phyloP scores from a whole-genome alignment of 2,888 invertebrate species.

The Dryocosmus kuriphilus region DNA sequence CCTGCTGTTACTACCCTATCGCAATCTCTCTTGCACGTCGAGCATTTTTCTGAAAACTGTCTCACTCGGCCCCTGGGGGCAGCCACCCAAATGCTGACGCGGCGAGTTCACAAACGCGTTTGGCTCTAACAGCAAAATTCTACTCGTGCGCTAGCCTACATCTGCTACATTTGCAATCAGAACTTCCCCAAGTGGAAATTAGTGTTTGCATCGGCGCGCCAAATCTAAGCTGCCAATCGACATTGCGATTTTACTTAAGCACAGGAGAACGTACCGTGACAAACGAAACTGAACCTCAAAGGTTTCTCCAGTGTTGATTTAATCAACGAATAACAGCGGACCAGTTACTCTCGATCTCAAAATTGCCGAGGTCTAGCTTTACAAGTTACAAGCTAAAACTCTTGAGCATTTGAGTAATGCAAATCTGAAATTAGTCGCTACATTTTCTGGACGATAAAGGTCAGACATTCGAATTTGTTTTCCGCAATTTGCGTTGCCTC shows the following conservation, averaged over 20 bases:
- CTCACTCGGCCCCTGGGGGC: constrained; percentile 62
- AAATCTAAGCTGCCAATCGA: constrained; percentile 52
- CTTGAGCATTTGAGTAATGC: too few relatives aligned
- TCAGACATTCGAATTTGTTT: constrained; percentile 8
- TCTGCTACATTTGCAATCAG: constrained; percentile 66
- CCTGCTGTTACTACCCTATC: constrained; percentile 62
- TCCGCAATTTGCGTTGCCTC: constrained; percentile 11
- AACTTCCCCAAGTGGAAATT: constrained; percentile 58
- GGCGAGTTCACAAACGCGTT: constrained; percentile 49
- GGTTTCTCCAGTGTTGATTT: not conserved
- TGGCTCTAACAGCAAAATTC: constrained; percentile 37
- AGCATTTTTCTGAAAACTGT: constrained; percentile 68
- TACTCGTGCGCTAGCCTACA: constrained; percentile 52
- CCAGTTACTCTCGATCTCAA: not conserved
- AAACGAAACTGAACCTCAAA: constrained; percentile 3
- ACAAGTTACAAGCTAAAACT: too few relatives aligned
- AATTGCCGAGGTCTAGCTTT: not conserved
- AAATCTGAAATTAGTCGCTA: not conserved
- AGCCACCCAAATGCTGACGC: constrained; percentile 67
- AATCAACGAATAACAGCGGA: not conserved
- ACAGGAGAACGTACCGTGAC: constrained; percentile 3
- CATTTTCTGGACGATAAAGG: not conserved
- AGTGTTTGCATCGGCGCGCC: constrained; percentile 51
- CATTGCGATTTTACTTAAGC: constrained; percentile 39
- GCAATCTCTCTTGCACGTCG: constrained; percentile 67